Evolutionary conservation across 2,888 invertebrate genomes (phyloP), one percentile per base, ranked within the genome.

Genomic region (Cactoblastis cactorum): DNA sequence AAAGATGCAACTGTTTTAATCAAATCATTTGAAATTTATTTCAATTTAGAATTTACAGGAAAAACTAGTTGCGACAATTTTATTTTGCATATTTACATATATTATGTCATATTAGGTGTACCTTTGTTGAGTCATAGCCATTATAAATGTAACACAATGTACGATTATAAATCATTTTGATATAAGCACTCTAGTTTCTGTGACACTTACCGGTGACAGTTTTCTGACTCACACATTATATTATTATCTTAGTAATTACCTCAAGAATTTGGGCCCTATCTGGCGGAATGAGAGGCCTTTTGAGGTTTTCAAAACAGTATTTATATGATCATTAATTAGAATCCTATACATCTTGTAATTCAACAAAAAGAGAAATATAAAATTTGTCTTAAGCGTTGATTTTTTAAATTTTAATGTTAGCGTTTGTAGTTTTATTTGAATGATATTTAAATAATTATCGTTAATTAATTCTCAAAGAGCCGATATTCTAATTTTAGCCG

Each of bases 401-500:
- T 43, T 28, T 14, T 4, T 47, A 35, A 11, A 34, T 34, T 46
- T 19, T 17, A 17, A 47, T 47, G 22, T 14, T 45, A 17, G 33
- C 6, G n/a, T 37, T 50, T 39, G 50, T 52, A 48, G 41, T 50
- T 53, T 37, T 50, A 50, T 59, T 51, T 49, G 47, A 45, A 50
- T 47, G 48, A 68, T 66, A 63, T 66, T 66, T 62, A 53, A 61
- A 67, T 79, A 79, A 83, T 77, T 71, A 75, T 68, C 61, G 58
- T 67, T 72, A 74, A 79, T 80, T 74, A 73, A 71, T 69, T 74
- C 73, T 74, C 63, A 67, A 59, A 72, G 66, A 66, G 37, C 72
- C 68, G 59, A 65, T 59, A 64, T 66, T 59, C 62, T 67, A 66
- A 69, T 67, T 65, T 68, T 65, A 68, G 69, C 62, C 64, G 65